Evolutionary conservation across 2,113 vertebrate species (phyloP).

Genomic region (Mirounga angustirostris): DNA sequence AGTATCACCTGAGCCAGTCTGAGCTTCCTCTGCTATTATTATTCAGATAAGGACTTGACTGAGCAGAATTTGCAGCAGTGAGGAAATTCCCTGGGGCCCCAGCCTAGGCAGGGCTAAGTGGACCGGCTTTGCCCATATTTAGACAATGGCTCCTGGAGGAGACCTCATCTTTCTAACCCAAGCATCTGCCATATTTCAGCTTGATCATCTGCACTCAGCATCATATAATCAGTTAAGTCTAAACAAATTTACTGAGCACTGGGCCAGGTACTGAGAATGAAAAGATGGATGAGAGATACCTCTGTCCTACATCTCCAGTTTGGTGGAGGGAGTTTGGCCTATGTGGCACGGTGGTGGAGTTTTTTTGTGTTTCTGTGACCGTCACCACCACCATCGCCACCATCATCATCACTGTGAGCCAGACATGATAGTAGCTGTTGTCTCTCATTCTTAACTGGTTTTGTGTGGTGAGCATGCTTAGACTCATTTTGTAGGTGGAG

Average conservation of each 20-base stretch:
- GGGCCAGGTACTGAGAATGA: background rate
- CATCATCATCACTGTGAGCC: background rate
- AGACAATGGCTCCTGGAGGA: background rate
- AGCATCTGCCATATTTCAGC: background rate
- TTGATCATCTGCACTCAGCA: background rate
- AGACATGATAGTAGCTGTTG: background rate
- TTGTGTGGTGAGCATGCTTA: background rate
- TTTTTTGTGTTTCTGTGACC: background rate
- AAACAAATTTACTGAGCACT: background rate
- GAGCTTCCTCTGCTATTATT: slow-evolving; percentile 66
- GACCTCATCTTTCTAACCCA: background rate
- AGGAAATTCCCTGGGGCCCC: slow-evolving; percentile 52
- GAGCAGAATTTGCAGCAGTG: slow-evolving; percentile 70
- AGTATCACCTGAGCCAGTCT: slow-evolving; percentile 37
- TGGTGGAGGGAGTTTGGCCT: background rate
- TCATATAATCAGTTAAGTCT: background rate
- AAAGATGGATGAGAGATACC: background rate
- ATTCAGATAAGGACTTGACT: slow-evolving; percentile 71
- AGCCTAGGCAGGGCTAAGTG: background rate
- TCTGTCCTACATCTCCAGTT: background rate
- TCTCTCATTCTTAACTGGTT: slow-evolving; percentile 26
- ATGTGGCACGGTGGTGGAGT: background rate
- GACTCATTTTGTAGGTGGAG: background rate
- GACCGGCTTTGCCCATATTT: slow-evolving; percentile 10
- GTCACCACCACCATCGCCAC: background rate